Evolutionary conservation across 2,888 invertebrate genomes (phyloP).

Genomic region (Tachina fera): DNA sequence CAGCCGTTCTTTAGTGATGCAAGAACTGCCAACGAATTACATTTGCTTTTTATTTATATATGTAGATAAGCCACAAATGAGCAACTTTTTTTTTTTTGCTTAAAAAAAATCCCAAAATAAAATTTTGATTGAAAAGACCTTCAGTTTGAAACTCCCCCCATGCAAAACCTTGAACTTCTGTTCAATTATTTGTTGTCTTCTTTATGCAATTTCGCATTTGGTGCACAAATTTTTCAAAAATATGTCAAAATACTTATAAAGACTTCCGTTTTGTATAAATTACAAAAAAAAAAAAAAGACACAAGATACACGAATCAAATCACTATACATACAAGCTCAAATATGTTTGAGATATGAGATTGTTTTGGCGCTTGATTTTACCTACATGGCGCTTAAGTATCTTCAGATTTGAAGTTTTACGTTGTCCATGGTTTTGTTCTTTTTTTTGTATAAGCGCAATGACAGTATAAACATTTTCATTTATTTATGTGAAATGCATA

Average conservation of each 20-base stretch:
- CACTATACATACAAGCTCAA: not conserved
- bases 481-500: constrained; percentile 60
- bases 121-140: no score
- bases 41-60: no score
- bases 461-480: constrained; percentile 33
- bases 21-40: no score
- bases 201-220: not conserved
- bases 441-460: constrained; percentile 1
- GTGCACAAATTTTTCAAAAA: constrained; percentile 44
- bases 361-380: constrained; percentile 14
- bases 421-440: constrained; percentile 28
- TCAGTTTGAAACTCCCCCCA: no score
- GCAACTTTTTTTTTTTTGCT: no score
- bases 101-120: no score
- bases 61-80: no score
- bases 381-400: constrained; percentile 53
- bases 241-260: constrained; percentile 54
- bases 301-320: not conserved
- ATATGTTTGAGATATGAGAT: not conserved
- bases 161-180: constrained; percentile 1
- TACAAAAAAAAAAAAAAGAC: not conserved
- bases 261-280: constrained; percentile 59
- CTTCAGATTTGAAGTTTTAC: constrained; percentile 36
- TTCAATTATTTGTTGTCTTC: not conserved
- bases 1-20: no score